Conservation (phyloP, 2,888 invertebrate genomes). For the Campopleginae sp. region DNA sequence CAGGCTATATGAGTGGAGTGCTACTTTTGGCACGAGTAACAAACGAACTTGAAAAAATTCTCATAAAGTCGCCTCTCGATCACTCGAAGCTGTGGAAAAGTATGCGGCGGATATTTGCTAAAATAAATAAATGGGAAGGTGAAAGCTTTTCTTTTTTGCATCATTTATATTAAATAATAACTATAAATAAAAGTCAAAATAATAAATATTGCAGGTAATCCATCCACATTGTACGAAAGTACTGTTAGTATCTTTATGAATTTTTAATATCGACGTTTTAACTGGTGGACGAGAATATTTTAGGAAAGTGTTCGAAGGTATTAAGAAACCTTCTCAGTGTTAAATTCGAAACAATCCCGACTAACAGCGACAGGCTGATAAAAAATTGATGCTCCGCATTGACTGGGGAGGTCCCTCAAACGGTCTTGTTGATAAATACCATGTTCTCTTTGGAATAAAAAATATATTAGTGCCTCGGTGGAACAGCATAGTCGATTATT, state of each 20-base stretch:
- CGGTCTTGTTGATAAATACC: conserved; percentile 13
- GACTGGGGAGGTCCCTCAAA: not conserved
- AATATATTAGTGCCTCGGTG: conserved; percentile 49
- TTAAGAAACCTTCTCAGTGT: not conserved
- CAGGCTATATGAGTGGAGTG: conserved; percentile 57
- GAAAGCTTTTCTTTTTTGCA: not conserved
- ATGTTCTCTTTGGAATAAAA: conserved; percentile 14
- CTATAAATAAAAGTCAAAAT: not conserved
- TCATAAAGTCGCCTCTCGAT: not conserved
- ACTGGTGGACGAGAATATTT: conserved; percentile 1
- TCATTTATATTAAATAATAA: not conserved
- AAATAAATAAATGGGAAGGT: not conserved
- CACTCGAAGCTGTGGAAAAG: not conserved
- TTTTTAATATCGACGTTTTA: conserved; percentile 9
- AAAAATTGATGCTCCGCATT: too few species aligned
- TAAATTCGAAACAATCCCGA: too few species aligned
- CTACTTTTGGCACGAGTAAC: not conserved
- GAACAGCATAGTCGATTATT: conserved; percentile 44
- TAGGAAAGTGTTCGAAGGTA: conserved; percentile 11
- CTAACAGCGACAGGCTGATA: too few species aligned
- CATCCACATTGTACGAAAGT: conserved; percentile 4
- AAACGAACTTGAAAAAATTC: not conserved
- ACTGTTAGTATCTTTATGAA: conserved; percentile 2
- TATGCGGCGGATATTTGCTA: not conserved
- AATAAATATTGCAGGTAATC: not conserved